Conservation (phyloP, 2,113 vertebrate species). For the Ammodytes marinus region DNA sequence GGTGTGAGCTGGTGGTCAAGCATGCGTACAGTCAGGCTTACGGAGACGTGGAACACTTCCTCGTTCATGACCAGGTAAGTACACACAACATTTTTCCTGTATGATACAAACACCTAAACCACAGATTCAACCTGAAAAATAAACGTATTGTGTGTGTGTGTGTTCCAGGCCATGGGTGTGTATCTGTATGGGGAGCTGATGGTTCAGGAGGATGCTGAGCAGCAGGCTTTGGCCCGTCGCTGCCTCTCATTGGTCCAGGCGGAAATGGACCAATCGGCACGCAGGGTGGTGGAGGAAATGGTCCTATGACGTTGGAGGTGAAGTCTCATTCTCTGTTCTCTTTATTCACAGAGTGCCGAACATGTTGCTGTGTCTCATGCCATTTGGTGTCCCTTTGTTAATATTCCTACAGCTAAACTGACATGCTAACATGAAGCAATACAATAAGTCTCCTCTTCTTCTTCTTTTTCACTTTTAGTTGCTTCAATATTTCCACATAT, state of each 20-base stretch:
- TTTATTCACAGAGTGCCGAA: background rate
- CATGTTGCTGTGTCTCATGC: no score
- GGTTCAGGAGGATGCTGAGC: conserved; percentile 91
- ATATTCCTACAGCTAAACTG: background rate
- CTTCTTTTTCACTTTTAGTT: background rate
- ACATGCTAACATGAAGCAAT: background rate
- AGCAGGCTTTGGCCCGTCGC: conserved; percentile 90
- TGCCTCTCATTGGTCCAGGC: conserved; percentile 88
- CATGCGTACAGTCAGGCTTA: conserved; percentile 87
- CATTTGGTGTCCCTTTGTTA: background rate
- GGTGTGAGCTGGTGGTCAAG: conserved; percentile 96
- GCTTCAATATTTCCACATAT: background rate
- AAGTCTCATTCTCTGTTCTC: conserved; percentile 28
- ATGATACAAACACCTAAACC: background rate
- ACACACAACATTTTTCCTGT: background rate
- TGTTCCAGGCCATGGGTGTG: conserved; percentile 93
- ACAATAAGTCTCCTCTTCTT: background rate
- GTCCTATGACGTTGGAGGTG: conserved; percentile 88
- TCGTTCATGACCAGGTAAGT: conserved; percentile 91
- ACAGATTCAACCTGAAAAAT: background rate
- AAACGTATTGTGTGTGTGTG: background rate
- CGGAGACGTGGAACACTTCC: conserved; percentile 88
- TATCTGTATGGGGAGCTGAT: conserved; percentile 98
- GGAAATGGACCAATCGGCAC: conserved; percentile 90
- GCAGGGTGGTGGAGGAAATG: conserved; percentile 94